Percentiles rank a stretch among this genome's conserved stretches.
These are phyloP conservation scores for Cyclophora albipunctata DNA, from an alignment of 2,888 invertebrate species.

Conservation along the genomic window DNA sequence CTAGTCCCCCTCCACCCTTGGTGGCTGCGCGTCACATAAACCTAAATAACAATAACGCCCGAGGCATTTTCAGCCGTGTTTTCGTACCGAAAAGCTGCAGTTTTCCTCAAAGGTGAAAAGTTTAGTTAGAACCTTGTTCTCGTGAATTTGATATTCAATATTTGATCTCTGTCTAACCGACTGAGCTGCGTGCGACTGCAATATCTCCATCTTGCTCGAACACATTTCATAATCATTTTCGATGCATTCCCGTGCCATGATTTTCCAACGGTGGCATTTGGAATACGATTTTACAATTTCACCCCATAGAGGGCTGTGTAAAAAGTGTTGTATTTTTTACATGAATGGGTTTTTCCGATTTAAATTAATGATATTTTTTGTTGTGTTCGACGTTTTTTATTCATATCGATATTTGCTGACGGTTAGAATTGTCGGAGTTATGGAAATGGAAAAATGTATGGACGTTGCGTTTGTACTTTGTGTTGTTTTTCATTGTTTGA, in stretches of 20 bases:
- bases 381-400: not conserved
- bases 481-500: too few species aligned
- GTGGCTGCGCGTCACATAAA: slow-evolving; percentile 31
- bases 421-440: too few species aligned
- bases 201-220: slow-evolving; percentile 58
- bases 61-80: slow-evolving; percentile 45
- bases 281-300: slow-evolving; percentile 47
- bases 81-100: slow-evolving; percentile 32
- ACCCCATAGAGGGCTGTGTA: slow-evolving; percentile 14
- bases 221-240: slow-evolving; percentile 74
- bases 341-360: not conserved
- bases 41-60: slow-evolving; percentile 32
- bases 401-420: not conserved
- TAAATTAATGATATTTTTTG: not conserved
- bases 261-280: slow-evolving; percentile 60
- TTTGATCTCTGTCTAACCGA: slow-evolving; percentile 75
- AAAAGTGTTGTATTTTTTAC: slow-evolving; percentile 12
- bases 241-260: slow-evolving; percentile 73
- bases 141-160: slow-evolving; percentile 58
- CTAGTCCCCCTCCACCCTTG: slow-evolving; percentile 51
- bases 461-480: too few species aligned
- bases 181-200: slow-evolving; percentile 64
- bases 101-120: slow-evolving; percentile 30
- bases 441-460: too few species aligned
- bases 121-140: slow-evolving; percentile 43